phyloP scores from a whole-genome alignment of 2,113 vertebrate species.

The Origma solitaria region DNA sequence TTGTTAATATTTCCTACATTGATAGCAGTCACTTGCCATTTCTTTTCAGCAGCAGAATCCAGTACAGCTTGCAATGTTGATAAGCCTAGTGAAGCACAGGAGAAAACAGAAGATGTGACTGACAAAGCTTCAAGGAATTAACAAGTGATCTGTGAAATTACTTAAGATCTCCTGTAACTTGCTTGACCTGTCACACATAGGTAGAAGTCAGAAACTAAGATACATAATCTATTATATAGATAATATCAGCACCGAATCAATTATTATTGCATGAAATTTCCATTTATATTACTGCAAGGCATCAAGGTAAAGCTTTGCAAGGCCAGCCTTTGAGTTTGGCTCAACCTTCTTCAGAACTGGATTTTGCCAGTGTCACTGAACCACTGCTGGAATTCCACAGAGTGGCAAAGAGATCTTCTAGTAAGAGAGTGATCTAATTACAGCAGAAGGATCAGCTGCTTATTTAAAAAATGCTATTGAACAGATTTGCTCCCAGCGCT shows the following conservation, averaged over 20 bases:
- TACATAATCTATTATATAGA: too few species aligned
- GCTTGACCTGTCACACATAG: background rate
- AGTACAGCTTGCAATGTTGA: constrained; percentile 95
- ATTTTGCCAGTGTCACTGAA: background rate
- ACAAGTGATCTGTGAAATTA: background rate
- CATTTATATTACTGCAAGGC: background rate
- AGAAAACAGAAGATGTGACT: background rate
- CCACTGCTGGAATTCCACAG: background rate
- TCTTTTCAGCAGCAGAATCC: constrained; percentile 95
- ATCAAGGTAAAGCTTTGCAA: background rate
- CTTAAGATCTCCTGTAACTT: background rate
- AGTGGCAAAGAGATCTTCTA: background rate
- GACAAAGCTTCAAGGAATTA: background rate
- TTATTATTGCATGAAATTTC: background rate
- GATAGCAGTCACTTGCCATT: constrained; percentile 99
- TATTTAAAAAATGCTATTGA: background rate
- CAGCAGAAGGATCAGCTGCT: background rate
- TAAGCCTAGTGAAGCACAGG: constrained; percentile 76
- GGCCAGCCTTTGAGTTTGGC: background rate
- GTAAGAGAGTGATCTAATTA: background rate
- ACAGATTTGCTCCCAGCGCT: background rate
- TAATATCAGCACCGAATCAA: background rate
- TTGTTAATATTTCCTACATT: constrained; percentile 99
- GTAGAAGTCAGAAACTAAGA: background rate
- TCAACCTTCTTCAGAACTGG: background rate